Percentiles rank a stretch among this genome's conserved stretches.
These are phyloP conservation scores for Spea multiplicata DNA, from an alignment of 2,113 vertebrate genomes.

Conservation along the genomic window DNA sequence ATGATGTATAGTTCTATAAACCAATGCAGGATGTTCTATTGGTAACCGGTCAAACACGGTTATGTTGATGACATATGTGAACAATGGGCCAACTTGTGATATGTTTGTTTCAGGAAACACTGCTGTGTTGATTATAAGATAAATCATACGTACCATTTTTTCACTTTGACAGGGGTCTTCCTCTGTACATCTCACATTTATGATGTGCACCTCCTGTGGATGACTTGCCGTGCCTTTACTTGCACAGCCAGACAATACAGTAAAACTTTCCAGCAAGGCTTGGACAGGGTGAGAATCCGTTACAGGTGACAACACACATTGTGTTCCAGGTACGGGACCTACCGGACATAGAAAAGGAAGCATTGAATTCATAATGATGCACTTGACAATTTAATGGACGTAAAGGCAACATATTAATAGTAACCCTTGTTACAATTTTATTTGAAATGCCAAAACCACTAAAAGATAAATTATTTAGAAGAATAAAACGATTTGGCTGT, in stretches of 20 bases:
- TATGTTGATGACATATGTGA: slow-evolving; percentile 1
- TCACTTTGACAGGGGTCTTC: slow-evolving; percentile 61
- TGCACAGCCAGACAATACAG: slow-evolving; percentile 84
- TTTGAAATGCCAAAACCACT: too few species aligned
- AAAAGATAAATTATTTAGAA: too few species aligned
- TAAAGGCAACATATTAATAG: too few species aligned
- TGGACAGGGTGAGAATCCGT: slow-evolving; percentile 84
- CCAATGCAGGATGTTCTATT: slow-evolving; percentile 21
- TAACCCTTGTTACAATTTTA: too few species aligned
- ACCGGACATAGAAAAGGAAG: slow-evolving; percentile 27
- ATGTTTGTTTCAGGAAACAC: slow-evolving; percentile 25
- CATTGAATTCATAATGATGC: not conserved
- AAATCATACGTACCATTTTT: slow-evolving; percentile 68
- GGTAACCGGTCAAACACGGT: slow-evolving; percentile 8
- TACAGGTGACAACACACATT: slow-evolving; percentile 79
- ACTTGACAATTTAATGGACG: too few species aligned
- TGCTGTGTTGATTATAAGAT: slow-evolving; percentile 19
- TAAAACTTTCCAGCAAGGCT: slow-evolving; percentile 83
- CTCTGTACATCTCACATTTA: slow-evolving; percentile 77
- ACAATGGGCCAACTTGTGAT: slow-evolving; percentile 26
- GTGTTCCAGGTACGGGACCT: slow-evolving; percentile 74
- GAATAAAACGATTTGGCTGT: too few species aligned
- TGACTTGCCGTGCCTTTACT: slow-evolving; percentile 79
- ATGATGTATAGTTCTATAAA: slow-evolving; percentile 1
- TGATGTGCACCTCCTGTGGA: slow-evolving; percentile 86